phyloP scores from a whole-genome alignment of 2,888 invertebrate species.

The Drosophila falleni region DNA sequence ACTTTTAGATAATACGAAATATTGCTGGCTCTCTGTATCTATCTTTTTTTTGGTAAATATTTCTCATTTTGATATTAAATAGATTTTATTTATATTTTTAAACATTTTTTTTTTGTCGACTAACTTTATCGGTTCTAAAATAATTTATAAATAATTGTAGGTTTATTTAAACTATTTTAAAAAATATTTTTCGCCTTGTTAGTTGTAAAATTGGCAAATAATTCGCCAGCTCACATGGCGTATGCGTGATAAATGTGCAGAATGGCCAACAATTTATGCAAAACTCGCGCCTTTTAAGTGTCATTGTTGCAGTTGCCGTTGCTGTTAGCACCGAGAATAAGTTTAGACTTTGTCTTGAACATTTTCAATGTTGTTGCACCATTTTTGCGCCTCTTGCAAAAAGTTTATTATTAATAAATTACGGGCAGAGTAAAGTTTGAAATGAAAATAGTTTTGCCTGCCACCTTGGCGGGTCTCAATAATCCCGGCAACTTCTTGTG shows the following conservation, averaged over 20 bases:
- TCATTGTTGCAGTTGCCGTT: slow-evolving; percentile 40
- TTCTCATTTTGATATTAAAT: background rate
- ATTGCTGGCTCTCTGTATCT: background rate
- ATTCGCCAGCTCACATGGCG: slow-evolving; percentile 1
- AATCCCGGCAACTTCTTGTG: slow-evolving; percentile 54
- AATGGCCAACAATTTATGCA: slow-evolving; percentile 30
- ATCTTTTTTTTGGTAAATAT: background rate
- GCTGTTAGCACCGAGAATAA: slow-evolving; percentile 24
- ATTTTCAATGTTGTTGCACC: slow-evolving; percentile 33
- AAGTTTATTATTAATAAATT: slow-evolving; percentile 78
- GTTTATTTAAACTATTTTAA: background rate
- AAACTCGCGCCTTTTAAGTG: slow-evolving; percentile 54
- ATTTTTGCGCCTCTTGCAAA: slow-evolving; percentile 45
- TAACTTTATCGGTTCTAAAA: no score
- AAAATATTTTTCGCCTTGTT: background rate
- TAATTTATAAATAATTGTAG: background rate
- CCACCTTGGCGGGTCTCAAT: slow-evolving; percentile 63
- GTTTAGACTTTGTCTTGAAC: slow-evolving; percentile 43
- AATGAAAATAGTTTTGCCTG: slow-evolving; percentile 74
- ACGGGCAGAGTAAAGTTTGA: slow-evolving; percentile 62
- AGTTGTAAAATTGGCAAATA: background rate
- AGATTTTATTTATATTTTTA: background rate
- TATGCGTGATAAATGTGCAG: slow-evolving; percentile 49
- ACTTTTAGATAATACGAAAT: slow-evolving; percentile 8
- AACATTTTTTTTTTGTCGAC: background rate